A percentile compares a stretch with the other conserved stretches of the same genome.
These are phyloP conservation scores for Augochlora pura DNA, from an alignment of 1,140 invertebrate species.

Conservation along the genomic window DNA sequence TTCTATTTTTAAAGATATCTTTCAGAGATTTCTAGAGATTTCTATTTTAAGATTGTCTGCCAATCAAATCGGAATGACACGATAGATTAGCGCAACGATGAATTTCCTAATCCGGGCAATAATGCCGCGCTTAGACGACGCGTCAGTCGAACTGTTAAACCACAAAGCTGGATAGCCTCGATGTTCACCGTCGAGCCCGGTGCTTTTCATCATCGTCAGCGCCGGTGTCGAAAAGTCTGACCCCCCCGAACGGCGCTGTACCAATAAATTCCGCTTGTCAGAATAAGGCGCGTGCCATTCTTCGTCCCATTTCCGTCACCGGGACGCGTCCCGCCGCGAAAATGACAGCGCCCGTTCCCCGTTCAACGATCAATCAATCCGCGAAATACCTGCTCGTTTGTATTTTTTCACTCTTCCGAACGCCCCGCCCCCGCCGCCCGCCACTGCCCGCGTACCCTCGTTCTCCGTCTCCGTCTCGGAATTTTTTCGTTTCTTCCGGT, in stretches of 20 bases:
- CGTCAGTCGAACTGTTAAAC: no score
- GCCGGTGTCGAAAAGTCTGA: background rate
- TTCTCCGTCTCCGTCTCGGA: background rate
- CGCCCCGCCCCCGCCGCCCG: background rate
- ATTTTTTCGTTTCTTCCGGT: no score
- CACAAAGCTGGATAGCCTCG: background rate
- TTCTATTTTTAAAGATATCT: no score
- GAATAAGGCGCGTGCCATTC: slow-evolving; percentile 2
- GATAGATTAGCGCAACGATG: no score
- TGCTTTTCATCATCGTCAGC: background rate
- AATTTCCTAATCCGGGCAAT: no score
- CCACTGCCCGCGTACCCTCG: background rate
- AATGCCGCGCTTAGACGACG: no score
- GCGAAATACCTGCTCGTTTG: background rate
- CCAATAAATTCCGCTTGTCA: slow-evolving; percentile 11
- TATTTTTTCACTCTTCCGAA: background rate
- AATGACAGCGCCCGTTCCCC: background rate
- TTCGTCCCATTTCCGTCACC: background rate
- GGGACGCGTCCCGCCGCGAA: background rate
- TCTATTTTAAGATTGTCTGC: no score
- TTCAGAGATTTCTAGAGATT: no score
- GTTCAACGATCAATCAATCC: background rate
- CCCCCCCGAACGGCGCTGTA: background rate
- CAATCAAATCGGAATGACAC: no score
- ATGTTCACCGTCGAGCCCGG: background rate